Base-by-base conservation (phyloP, 2,113 vertebrate genomes). In the Alexandromys fortis region DNA sequence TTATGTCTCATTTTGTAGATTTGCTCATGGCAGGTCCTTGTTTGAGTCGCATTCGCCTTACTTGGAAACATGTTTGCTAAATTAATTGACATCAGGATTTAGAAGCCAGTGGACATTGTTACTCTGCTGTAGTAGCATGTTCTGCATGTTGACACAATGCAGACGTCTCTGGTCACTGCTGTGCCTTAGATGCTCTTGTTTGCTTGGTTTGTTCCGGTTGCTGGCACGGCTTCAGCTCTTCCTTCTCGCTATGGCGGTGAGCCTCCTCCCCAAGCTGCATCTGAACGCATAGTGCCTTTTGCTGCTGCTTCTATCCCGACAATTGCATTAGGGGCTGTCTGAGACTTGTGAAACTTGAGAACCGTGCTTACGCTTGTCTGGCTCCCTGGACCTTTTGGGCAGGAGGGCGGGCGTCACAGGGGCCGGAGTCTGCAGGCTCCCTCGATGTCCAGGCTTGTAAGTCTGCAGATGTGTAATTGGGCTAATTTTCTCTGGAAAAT, bases 401-500 rank as follows among this genome's bases (percentile, higher is more conserved):
- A 63, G 0, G 24, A 35, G 33, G 47, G 11, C 77, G 24, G 45
- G 92, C n/a, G 90, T 88, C 24, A 68, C 30, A 35, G 33, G 88
- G 87, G 45, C 77, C 70, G 33, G 49, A 38, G 38, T 88, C 79
- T 83, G n/a, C 33, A 89, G 75, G n/a, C 24, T 83, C 35, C 28
- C 42, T 67, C n/a, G 4, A 24, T 42, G 86, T 82, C 11, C 68
- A 94, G 79, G 38, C 83, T 96, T 45, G 91, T 85, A 92, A 93
- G 94, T 85, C 87, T 77, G 89, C 94, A 77, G 89, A 72, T 79
- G 33, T 70, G 42, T 93, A 88, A 96, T 86, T 82, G 61, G 85
- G 78, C 70, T 96, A 49, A 90, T 96, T 96, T 88, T 96, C 88
- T 93, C 61, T 93, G 92, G 86, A 95, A 97, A 96, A 97, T 94